Percentiles rank a stretch among this genome's conserved stretches.
phyloP scores from a whole-genome alignment of 2,888 invertebrate genomes.

The Doris montereyensis region DNA sequence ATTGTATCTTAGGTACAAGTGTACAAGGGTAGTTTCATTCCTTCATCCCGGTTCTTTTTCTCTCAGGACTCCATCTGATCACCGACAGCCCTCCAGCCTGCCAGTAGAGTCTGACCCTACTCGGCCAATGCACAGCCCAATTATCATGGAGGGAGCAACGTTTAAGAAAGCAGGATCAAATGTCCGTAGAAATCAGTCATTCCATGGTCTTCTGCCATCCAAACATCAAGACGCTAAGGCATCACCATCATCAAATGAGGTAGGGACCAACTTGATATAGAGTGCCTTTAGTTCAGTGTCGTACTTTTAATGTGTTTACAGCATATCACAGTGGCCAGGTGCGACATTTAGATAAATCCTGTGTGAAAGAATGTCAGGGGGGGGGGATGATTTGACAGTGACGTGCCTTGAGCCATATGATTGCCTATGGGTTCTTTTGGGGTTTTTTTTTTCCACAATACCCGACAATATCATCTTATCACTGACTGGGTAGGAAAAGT shows the following conservation, averaged over 20 bases:
- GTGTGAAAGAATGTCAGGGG: too few relatives aligned
- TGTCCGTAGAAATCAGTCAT: constrained; percentile 62
- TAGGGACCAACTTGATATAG: background rate
- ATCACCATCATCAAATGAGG: constrained; percentile 35
- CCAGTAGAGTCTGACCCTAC: constrained; percentile 37
- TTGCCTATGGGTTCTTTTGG: too few relatives aligned
- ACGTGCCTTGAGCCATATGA: too few relatives aligned
- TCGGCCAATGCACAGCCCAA: constrained; percentile 56
- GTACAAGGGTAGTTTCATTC: too few relatives aligned
- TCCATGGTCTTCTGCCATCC: constrained; percentile 60
- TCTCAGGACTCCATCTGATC: constrained; percentile 60
- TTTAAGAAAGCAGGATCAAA: constrained; percentile 48
- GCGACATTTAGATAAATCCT: background rate
- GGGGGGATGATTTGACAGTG: too few relatives aligned
- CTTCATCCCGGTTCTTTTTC: too few relatives aligned
- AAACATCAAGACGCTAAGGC: constrained; percentile 56
- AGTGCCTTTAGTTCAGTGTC: background rate
- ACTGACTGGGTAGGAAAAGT: too few relatives aligned
- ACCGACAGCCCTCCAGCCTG: constrained; percentile 46
- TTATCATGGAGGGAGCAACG: constrained; percentile 54
- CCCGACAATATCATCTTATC: too few relatives aligned
- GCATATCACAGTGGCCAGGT: too few relatives aligned
- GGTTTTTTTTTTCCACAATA: too few relatives aligned
- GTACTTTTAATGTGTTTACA: too few relatives aligned
- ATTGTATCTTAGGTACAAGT: too few relatives aligned